Evolutionary conservation across 2,888 invertebrate genomes (phyloP).

Genomic region (Drosophila fulvimacula): DNA sequence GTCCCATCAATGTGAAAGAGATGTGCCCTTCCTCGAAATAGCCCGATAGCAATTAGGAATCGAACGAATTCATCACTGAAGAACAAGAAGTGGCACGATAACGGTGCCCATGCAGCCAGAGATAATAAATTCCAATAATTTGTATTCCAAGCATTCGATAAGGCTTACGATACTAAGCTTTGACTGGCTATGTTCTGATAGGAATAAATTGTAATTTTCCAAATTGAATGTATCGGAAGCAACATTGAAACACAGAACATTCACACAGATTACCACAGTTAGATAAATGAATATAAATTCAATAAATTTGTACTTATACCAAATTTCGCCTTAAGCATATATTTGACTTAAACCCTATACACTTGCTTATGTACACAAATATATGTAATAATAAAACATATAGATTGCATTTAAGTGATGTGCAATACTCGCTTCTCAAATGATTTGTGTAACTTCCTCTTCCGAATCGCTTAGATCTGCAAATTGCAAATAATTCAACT

Average conservation of each 20-base stretch:
- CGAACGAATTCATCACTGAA: no score
- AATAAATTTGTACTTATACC: slow-evolving; percentile 3
- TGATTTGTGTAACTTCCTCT: slow-evolving; percentile 55
- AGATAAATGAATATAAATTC: background rate
- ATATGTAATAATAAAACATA: background rate
- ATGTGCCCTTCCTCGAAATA: no score
- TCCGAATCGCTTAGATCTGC: slow-evolving; percentile 68
- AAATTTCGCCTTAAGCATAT: slow-evolving; percentile 13
- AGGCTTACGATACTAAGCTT: no score
- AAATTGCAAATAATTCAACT: slow-evolving; percentile 34
- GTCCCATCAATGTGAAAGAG: no score
- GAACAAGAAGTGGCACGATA: no score
- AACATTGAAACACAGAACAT: no score
- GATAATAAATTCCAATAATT: no score
- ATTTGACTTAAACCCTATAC: slow-evolving; percentile 1
- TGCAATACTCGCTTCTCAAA: slow-evolving; percentile 7
- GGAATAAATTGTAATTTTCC: background rate
- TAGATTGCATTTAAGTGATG: background rate
- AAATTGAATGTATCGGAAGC: background rate
- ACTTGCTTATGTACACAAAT: background rate
- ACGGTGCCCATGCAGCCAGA: no score
- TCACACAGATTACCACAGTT: background rate
- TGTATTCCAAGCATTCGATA: no score
- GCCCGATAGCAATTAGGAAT: no score
- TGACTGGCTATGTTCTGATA: no score